phyloP scores from a whole-genome alignment of 2,797 vertebrate genomes.

The Alauda arvensis region DNA sequence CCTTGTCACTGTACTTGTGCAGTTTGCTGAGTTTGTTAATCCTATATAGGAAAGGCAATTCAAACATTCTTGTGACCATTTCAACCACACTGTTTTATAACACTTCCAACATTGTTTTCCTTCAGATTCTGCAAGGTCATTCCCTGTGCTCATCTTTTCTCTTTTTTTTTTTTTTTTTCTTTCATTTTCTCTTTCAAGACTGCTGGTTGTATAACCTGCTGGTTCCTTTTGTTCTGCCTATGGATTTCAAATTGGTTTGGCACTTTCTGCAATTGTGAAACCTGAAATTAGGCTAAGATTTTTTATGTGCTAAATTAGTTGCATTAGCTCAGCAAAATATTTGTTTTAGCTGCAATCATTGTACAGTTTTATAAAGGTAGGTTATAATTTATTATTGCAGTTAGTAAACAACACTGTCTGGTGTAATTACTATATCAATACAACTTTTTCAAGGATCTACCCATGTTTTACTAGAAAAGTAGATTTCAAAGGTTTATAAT shows the following conservation, averaged over 20 bases:
- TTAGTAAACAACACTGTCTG: conserved; percentile 16
- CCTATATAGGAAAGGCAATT: not conserved
- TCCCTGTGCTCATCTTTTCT: not conserved
- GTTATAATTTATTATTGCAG: conserved; percentile 15
- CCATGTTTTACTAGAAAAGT: conserved; percentile 29
- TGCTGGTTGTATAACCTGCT: not conserved
- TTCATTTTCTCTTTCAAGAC: not conserved
- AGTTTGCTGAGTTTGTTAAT: not conserved
- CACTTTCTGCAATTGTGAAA: not conserved
- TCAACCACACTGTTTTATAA: not conserved
- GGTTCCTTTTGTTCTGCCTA: conserved; percentile 15
- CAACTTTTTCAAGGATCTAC: not conserved
- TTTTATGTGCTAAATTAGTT: conserved; percentile 2
- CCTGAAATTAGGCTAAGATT: conserved; percentile 1
- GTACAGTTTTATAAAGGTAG: not conserved
- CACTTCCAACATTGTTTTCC: not conserved
- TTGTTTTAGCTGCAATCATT: conserved; percentile 33
- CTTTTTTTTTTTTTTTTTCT: not conserved
- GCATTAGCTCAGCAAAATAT: conserved; percentile 9
- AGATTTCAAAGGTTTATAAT: conserved; percentile 31
- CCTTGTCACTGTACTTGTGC: not conserved
- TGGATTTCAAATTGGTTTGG: conserved; percentile 8
- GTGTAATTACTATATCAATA: not conserved
- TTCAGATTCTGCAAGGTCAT: not conserved
- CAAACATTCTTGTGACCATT: not conserved